Percentiles rank a stretch among this genome's conserved stretches.
phyloP scores from a whole-genome alignment of 2,797 vertebrate genomes.

The Monodelphis domestica region DNA sequence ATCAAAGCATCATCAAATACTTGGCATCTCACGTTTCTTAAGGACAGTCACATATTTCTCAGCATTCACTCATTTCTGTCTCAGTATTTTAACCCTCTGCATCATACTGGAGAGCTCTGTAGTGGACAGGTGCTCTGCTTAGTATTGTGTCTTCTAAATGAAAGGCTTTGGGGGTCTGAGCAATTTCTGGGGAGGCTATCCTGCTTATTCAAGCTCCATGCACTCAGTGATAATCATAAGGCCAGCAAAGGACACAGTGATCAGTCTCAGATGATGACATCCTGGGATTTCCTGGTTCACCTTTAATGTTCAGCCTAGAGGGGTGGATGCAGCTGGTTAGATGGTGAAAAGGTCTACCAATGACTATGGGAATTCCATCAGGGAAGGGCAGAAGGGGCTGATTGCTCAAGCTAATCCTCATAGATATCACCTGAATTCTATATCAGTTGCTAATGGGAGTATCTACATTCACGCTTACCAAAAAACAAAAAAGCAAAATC shows the following conservation, averaged over 20 bases:
- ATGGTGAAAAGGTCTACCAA: not conserved
- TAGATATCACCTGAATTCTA: slow-evolving; percentile 61
- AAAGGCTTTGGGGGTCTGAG: slow-evolving; percentile 50
- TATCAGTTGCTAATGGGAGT: slow-evolving; percentile 57
- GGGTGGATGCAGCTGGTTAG: slow-evolving; percentile 33
- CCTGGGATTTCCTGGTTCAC: slow-evolving; percentile 50
- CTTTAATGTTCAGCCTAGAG: slow-evolving; percentile 45
- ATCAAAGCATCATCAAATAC: slow-evolving; percentile 50
- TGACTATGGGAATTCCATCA: slow-evolving; percentile 62
- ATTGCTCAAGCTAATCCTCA: slow-evolving; percentile 64
- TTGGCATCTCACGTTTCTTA: slow-evolving; percentile 60
- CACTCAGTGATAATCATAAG: slow-evolving; percentile 49
- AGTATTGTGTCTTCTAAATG: slow-evolving; percentile 45
- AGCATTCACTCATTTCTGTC: slow-evolving; percentile 51
- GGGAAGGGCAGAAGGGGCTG: slow-evolving; percentile 61
- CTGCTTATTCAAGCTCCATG: slow-evolving; percentile 38
- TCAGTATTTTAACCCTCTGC: slow-evolving; percentile 43
- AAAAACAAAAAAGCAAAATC: slow-evolving; percentile 66
- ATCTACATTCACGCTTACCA: slow-evolving; percentile 68
- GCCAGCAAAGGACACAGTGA: slow-evolving; percentile 42
- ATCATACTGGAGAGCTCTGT: slow-evolving; percentile 32
- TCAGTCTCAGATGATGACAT: slow-evolving; percentile 14
- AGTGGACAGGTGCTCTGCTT: slow-evolving; percentile 56
- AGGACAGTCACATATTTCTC: slow-evolving; percentile 24
- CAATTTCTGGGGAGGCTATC: slow-evolving; percentile 34